Conservation (phyloP, 2,888 invertebrate genomes). For the Neoascia interrupta region DNA sequence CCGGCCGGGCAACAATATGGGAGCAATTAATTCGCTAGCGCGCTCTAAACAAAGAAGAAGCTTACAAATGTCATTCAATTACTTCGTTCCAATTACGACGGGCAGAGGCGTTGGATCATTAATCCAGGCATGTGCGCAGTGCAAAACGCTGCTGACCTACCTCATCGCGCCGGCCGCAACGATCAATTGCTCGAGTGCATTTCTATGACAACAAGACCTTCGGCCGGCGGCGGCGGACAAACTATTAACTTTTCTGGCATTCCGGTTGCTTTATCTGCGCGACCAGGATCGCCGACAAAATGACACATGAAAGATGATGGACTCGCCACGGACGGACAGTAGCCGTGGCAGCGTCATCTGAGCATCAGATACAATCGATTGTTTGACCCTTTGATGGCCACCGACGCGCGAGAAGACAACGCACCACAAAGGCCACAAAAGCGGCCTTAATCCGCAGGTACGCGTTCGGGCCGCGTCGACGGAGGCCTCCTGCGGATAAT, state of each 20-base stretch:
- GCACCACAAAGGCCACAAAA: slow-evolving; percentile 41
- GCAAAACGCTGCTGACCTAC: slow-evolving; percentile 64
- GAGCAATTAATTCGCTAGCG: slow-evolving; percentile 55
- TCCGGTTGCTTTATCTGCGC: slow-evolving; percentile 46
- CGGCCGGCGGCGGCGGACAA: slow-evolving; percentile 3
- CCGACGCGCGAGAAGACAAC: slow-evolving; percentile 46
- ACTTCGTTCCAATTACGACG: slow-evolving; percentile 58
- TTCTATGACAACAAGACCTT: slow-evolving; percentile 57
- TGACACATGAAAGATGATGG: slow-evolving; percentile 69
- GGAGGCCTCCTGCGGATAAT: slow-evolving; percentile 54
- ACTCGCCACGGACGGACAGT: slow-evolving; percentile 57
- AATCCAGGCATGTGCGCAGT: slow-evolving; percentile 30
- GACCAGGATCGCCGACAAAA: slow-evolving; percentile 61
- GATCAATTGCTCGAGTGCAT: slow-evolving; percentile 56
- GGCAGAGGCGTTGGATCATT: slow-evolving; percentile 65
- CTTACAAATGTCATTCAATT: slow-evolving; percentile 68
- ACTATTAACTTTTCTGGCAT: slow-evolving; percentile 10
- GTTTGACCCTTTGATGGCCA: slow-evolving; percentile 62
- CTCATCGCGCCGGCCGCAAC: slow-evolving; percentile 41
- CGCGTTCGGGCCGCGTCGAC: slow-evolving; percentile 1
- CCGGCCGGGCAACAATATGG: slow-evolving; percentile 17
- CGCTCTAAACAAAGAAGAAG: slow-evolving; percentile 32
- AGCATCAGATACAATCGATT: slow-evolving; percentile 68
- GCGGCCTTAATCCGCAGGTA: slow-evolving; percentile 41
- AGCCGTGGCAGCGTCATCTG: slow-evolving; percentile 65